Evolutionary conservation across 2,113 vertebrate genomes (phyloP), one percentile per base, ranked within the genome.

Genomic region (Forbesichthys agassizii): DNA sequence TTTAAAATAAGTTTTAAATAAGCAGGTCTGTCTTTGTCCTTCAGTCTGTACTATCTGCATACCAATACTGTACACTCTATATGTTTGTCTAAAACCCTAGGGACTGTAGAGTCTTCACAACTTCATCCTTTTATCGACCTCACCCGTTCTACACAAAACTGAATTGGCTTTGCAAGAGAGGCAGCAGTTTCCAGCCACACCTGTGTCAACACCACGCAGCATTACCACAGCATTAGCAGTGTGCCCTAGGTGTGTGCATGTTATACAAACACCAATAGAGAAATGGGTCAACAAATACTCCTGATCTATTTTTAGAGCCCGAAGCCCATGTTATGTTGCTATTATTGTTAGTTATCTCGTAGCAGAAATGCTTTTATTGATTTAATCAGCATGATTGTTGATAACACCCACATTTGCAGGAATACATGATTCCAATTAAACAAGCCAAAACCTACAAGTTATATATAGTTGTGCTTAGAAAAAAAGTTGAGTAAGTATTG

Each of bases 311-410:
- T 46, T 20, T 48, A 68, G 54, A 69, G 7, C 27, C 11, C 49
- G 36, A 8, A 18, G 33, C 10, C 10, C 14, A 4, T 16, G 1
- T 16, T 18, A 0, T 47, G 57, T 53, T 74, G 67, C 48, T 73
- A 64, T 70, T 73, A 18, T 11, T 48, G 65, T 46, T 56, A 18
- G 11, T 68, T 73, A 46, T 77, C 75, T 33, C 61, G 62, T 11
- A 57, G 51, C 68, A 75, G 61, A 33, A 3, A 5, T 59, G 69
- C 66, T 83, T 72, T 53, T 27, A 42, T 9, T 69, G 16, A 55
- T 61, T 16, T 51, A 0, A 33, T 14, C 58, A 63, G 61, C 11
- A 53, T 52, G 48, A 47, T 51, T 46, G n/a, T 46, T 66, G 9
- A 33, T 46, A 33, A 42, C 36, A 42, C 4, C 36, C 36, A 42